Percentiles rank a stretch among this genome's conserved stretches.
Evolutionary conservation across 2,797 vertebrate species (phyloP).

Genomic region (Chloroceryle amazona): DNA sequence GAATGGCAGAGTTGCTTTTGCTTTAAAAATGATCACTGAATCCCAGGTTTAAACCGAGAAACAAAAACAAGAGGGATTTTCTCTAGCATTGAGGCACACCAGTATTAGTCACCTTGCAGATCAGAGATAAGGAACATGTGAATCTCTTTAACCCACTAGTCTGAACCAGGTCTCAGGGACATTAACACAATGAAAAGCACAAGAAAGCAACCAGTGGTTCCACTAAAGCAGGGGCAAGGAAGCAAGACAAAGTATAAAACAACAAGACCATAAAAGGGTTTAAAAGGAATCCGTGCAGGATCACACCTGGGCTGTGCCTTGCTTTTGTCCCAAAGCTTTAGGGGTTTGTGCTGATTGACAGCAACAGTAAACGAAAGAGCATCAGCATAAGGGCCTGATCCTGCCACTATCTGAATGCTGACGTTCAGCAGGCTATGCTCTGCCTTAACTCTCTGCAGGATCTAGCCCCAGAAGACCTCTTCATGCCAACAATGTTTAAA

Average conservation of each 20-base stretch:
- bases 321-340: background rate
- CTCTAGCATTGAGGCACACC: background rate
- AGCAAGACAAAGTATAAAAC: background rate
- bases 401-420: background rate
- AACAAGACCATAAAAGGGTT: background rate
- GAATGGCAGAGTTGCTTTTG: background rate
- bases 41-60: background rate
- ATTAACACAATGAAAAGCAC: background rate
- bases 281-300: background rate
- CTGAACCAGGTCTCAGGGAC: background rate
- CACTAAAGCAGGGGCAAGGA: background rate
- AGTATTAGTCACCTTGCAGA: constrained; percentile 3
- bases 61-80: background rate
- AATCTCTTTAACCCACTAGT: background rate
- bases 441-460: background rate
- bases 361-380: background rate
- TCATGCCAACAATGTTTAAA: background rate
- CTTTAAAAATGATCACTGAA: background rate
- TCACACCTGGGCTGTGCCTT: background rate
- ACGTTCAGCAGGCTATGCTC: background rate
- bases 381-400: background rate
- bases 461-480: background rate
- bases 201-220: background rate
- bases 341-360: background rate
- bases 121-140: background rate